Conservation (phyloP, 1,140 invertebrate species). For the Drosophila ogumai region DNA sequence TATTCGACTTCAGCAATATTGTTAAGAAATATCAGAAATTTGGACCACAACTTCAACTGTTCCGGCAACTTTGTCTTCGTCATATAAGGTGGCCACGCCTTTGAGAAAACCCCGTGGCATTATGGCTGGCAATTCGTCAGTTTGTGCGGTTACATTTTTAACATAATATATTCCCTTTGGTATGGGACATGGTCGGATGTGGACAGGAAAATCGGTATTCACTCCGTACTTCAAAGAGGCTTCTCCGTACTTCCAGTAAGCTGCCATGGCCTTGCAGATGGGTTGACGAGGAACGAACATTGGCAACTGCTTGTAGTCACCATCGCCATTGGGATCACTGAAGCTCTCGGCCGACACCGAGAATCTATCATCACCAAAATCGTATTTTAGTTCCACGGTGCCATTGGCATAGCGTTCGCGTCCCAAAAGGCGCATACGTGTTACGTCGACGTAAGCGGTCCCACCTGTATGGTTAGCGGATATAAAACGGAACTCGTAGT, state of each 20-base stretch:
- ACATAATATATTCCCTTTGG: constrained; percentile 37
- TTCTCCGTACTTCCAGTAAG: constrained; percentile 11
- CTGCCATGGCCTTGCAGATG: constrained; percentile 17
- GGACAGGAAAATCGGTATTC: constrained; percentile 37
- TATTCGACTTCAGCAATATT: rapidly evolving
- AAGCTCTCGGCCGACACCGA: constrained; percentile 18
- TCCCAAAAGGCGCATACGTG: constrained; percentile 17
- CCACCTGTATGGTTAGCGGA: background rate
- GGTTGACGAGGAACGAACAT: background rate
- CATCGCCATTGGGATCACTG: constrained; percentile 27
- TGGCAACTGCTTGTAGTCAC: constrained; percentile 31
- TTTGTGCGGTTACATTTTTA: constrained; percentile 21
- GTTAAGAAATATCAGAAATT: background rate
- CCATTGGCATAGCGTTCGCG: constrained; percentile 37
- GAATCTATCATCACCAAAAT: constrained; percentile 13
- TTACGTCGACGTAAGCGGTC: background rate
- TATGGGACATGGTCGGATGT: constrained; percentile 33
- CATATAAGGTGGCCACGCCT: constrained; percentile 7
- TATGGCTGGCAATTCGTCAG: constrained; percentile 30
- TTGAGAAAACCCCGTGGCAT: constrained; percentile 28
- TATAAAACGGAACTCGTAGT: background rate
- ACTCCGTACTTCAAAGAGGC: constrained; percentile 1
- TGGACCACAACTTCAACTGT: background rate
- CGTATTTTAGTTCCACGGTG: constrained; percentile 4
- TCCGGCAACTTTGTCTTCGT: background rate